These are phyloP conservation scores for Nephila pilipes DNA, from an alignment of 1,140 invertebrate genomes.

Conservation along the genomic window DNA sequence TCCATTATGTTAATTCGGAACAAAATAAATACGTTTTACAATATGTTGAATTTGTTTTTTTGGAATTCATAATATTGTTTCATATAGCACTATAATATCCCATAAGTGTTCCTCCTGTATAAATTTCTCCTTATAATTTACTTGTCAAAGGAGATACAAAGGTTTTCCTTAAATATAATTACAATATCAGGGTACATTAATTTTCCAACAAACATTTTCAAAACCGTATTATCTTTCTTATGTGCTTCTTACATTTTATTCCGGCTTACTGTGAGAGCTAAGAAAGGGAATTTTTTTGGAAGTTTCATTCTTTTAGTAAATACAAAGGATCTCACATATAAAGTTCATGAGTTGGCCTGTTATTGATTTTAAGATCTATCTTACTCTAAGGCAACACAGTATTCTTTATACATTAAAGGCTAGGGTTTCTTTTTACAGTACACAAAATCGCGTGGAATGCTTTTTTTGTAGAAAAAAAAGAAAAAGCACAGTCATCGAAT, in stretches of 20 bases:
- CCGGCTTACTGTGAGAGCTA: neutral
- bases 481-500: neutral
- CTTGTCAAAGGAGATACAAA: neutral
- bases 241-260: constrained; percentile 6
- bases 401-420: constrained; percentile 35
- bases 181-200: neutral
- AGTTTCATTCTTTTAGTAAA: constrained; percentile 21
- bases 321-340: neutral
- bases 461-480: neutral
- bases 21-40: no score
- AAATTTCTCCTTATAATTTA: neutral
- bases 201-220: neutral
- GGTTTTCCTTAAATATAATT: neutral
- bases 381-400: constrained; percentile 26
- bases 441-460: neutral
- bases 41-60: no score
- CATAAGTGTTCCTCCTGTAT: neutral
- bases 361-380: constrained; percentile 42
- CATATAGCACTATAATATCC: neutral
- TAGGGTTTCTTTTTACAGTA: neutral
- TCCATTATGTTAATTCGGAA: no score
- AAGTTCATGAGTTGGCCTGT: constrained; percentile 26
- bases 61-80: neutral
- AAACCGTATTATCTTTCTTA: neutral
- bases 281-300: neutral